Base-by-base conservation (phyloP, 2,797 vertebrate genomes). In the Macropodus opercularis region DNA sequence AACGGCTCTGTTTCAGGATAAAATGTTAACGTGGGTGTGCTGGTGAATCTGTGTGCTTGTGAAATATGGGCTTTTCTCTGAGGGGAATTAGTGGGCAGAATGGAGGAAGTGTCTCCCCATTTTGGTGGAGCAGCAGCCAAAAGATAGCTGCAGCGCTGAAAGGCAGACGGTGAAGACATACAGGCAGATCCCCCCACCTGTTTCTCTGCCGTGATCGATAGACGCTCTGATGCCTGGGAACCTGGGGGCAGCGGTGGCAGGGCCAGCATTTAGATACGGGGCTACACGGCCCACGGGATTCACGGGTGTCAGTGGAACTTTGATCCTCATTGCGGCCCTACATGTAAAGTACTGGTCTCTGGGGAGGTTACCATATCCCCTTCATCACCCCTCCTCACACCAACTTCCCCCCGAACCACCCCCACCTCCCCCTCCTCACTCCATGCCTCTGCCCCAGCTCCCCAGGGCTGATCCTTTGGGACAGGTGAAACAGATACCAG, bases 291-390 rank as follows among this genome's bases (percentile, higher is more conserved):
- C 84, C 84, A 13, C 35, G 73, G 85, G 86, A 83, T 47, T 42
- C 21, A 27, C 7, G 69, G 71, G 80, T 85, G 84, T 87, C 75
- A 75, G 67, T 46, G 39, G 19, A 38, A 50, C 87, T 91, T 90
- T 89, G 87, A 88, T 91, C 84, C 67, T 54, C 0, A 32, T 74
- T 75, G 67, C 72, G 10, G 50, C 67, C 39, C 56, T 59, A 74
- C 77, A 85, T 73, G 79, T 66, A 75, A 58, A 68, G 67, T 26
- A 44, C 23, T 8, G 49, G 59, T 77, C 79, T 76, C 64, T 58
- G 12, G 67, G 73, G 75, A 60, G 31, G 62, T 60, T 17, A 17
- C 69, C 44, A 35, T 59, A 64, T 22, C 54, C 64, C 64, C 61
- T 56, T 46, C 26, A 2, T 24, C 53, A 46, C 21, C 36, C 21